Evolutionary conservation across 2,797 vertebrate genomes (phyloP).

Genomic region (Chelon labrosus): DNA sequence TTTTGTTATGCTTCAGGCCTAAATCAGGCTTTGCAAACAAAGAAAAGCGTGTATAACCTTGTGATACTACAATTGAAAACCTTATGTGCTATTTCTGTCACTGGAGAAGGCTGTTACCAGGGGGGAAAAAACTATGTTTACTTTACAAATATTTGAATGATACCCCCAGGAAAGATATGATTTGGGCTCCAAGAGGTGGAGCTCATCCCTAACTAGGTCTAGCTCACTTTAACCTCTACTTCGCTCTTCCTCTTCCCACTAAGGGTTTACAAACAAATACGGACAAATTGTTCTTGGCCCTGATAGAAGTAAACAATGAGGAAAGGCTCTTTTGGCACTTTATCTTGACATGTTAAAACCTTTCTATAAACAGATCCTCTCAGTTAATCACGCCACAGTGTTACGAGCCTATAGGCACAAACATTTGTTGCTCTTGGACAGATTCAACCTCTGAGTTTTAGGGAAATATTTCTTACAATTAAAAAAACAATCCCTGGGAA

Average conservation of each 20-base stretch:
- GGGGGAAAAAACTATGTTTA: neutral
- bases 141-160: constrained; percentile 12
- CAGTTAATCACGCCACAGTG: constrained; percentile 1
- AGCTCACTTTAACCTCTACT: neutral
- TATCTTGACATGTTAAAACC: constrained; percentile 11
- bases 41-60: constrained; percentile 33
- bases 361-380: constrained; percentile 1
- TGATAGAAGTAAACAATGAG: constrained; percentile 16
- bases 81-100: constrained; percentile 60
- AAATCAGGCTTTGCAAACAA: constrained; percentile 59
- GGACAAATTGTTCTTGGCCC: constrained; percentile 7
- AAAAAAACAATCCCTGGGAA: too few species aligned
- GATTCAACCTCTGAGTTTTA: neutral
- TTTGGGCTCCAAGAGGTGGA: neutral
- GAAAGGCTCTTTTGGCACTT: neutral
- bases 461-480: too few species aligned
- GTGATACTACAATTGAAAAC: constrained; percentile 1
- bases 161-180: neutral
- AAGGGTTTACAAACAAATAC: constrained; percentile 7
- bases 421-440: neutral
- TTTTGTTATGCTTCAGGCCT: constrained; percentile 68
- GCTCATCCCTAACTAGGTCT: constrained; percentile 1
- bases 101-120: constrained; percentile 22
- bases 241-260: constrained; percentile 1
- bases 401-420: neutral